Conservation (phyloP, 1,140 invertebrate genomes). For the Lepidurus apus region DNA sequence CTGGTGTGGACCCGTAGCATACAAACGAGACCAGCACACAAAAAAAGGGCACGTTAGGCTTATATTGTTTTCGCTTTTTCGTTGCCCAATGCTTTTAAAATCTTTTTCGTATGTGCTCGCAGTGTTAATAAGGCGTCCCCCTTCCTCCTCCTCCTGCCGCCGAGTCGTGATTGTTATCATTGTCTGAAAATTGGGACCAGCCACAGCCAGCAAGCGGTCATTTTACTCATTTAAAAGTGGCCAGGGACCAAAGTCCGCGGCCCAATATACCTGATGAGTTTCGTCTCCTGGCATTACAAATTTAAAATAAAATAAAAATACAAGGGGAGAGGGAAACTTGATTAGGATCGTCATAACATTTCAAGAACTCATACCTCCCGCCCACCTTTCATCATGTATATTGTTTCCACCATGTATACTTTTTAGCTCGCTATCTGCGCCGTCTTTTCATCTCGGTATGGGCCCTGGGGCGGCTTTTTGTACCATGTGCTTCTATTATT, state of each 20-base stretch:
- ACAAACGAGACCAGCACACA: background rate
- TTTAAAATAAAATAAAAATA: background rate
- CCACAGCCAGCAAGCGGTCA: background rate
- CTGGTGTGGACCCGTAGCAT: background rate
- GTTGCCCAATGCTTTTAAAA: conserved; percentile 9
- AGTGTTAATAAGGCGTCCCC: background rate
- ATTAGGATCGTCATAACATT: background rate
- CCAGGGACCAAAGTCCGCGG: too few relatives aligned
- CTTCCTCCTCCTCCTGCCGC: background rate
- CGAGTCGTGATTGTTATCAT: background rate
- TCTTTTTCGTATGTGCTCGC: background rate
- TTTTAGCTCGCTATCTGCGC: background rate
- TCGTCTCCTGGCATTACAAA: too few relatives aligned
- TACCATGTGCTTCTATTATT: background rate
- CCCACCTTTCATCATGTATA: background rate
- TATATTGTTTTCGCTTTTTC: background rate
- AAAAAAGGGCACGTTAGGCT: background rate
- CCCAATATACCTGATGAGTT: too few relatives aligned
- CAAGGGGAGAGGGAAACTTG: background rate
- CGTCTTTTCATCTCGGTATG: background rate
- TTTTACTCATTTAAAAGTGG: background rate
- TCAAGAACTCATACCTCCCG: background rate
- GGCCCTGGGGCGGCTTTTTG: background rate
- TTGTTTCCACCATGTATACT: too few relatives aligned
- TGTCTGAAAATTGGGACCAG: background rate